phyloP scores from a whole-genome alignment of 1,140 invertebrate species.

The Diabrotica undecimpunctata region DNA sequence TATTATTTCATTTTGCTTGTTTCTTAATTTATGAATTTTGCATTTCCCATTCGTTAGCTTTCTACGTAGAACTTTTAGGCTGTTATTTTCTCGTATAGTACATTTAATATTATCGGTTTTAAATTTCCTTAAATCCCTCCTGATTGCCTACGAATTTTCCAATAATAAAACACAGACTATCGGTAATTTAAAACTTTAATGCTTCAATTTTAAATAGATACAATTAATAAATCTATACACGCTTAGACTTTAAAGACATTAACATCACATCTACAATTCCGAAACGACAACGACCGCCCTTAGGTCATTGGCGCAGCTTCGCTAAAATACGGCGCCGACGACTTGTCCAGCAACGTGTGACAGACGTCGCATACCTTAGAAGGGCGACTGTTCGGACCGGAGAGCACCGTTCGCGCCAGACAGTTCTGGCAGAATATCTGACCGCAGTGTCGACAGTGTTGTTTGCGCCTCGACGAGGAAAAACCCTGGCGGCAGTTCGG shows the following conservation, averaged over 20 bases:
- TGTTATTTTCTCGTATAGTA: too few species aligned
- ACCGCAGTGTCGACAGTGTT: constrained; percentile 93
- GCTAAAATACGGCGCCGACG: constrained; percentile 93
- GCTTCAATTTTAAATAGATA: background rate
- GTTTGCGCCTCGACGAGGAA: constrained; percentile 55
- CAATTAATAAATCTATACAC: background rate
- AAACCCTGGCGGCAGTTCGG: constrained; percentile 73
- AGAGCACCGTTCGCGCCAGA: constrained; percentile 73
- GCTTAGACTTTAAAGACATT: constrained; percentile 12
- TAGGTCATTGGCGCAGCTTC: constrained; percentile 61
- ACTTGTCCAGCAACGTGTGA: constrained; percentile 90
- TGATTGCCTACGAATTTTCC: too few species aligned
- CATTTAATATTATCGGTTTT: too few species aligned
- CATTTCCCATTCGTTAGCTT: too few species aligned
- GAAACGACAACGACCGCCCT: constrained; percentile 4
- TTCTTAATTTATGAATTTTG: too few species aligned
- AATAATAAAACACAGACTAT: too few species aligned
- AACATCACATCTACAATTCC: constrained; percentile 4
- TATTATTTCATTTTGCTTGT: too few species aligned
- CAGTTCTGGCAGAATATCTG: constrained; percentile 91
- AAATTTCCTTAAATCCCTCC: too few species aligned
- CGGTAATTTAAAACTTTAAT: background rate
- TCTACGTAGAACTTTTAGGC: too few species aligned
- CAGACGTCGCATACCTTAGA: constrained; percentile 95
- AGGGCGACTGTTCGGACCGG: constrained; percentile 79